phyloP scores from a whole-genome alignment of 2,113 vertebrate species.

The Brachyhypopomus gauderio region DNA sequence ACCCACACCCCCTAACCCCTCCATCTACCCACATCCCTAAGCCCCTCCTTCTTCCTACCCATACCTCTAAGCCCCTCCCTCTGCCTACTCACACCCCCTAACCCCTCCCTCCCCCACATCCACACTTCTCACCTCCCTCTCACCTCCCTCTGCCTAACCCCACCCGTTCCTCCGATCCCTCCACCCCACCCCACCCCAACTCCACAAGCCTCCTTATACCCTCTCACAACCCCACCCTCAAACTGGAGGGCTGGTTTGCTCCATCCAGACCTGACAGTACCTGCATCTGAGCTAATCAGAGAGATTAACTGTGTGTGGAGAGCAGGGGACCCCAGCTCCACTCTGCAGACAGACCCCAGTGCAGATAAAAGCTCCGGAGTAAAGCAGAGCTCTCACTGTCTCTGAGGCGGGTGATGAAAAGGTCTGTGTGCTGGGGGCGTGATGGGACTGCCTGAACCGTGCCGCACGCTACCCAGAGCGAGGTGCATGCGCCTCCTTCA shows the following conservation, averaged over 20 bases:
- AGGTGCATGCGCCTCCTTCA: not conserved
- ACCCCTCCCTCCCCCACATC: not conserved
- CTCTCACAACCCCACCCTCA: constrained; percentile 39
- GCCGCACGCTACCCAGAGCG: constrained; percentile 58
- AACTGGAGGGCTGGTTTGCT: constrained; percentile 58
- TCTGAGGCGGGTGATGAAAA: constrained; percentile 68
- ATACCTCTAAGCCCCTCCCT: no score
- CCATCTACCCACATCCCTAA: no score
- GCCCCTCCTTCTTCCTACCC: no score
- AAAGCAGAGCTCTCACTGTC: constrained; percentile 59
- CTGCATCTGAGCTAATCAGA: constrained; percentile 65
- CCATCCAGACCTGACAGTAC: constrained; percentile 54
- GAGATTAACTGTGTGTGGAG: constrained; percentile 67
- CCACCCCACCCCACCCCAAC: constrained; percentile 18
- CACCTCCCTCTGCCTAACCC: not conserved
- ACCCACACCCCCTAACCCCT: not conserved
- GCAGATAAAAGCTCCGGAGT: constrained; percentile 63
- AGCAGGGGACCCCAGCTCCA: constrained; percentile 58
- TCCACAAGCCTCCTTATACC: no score
- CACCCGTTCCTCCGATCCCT: not conserved
- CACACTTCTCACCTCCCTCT: not conserved
- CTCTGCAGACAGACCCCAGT: constrained; percentile 62
- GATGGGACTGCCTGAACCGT: constrained; percentile 48
- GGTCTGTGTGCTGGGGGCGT: constrained; percentile 57
- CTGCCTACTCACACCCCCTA: constrained; percentile 6